These are phyloP conservation scores for Neodiprion pinetum DNA, from an alignment of 1,140 invertebrate genomes.

Conservation along the genomic window DNA sequence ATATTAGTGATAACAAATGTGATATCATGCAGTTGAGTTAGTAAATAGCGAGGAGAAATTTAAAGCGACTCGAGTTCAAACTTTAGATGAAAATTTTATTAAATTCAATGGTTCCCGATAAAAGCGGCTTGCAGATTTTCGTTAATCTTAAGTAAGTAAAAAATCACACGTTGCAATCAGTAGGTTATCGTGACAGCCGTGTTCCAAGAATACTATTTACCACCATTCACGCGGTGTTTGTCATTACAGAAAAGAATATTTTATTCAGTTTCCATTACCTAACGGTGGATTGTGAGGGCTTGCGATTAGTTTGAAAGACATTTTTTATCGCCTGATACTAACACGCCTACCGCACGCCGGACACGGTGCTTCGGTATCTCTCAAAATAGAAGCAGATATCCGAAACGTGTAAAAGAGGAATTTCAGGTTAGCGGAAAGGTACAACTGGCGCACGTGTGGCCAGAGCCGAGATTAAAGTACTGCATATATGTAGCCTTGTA, in stretches of 20 bases:
- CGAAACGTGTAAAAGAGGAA: too few species aligned
- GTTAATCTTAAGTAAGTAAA: not conserved
- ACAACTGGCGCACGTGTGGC: too few species aligned
- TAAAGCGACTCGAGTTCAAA: not conserved
- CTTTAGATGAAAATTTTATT: constrained; percentile 3
- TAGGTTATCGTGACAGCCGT: not conserved
- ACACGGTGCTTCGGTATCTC: too few species aligned
- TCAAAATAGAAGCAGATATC: too few species aligned
- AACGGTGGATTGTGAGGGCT: constrained; percentile 42
- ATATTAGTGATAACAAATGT: too few species aligned
- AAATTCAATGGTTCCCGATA: constrained; percentile 18
- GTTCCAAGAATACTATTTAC: not conserved
- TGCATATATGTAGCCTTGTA: too few species aligned
- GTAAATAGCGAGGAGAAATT: too few species aligned
- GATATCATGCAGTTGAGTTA: too few species aligned
- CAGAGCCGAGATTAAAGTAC: too few species aligned
- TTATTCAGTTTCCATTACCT: constrained; percentile 34
- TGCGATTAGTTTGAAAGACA: constrained; percentile 43
- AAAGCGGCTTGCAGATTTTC: constrained; percentile 19
- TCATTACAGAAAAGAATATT: not conserved
- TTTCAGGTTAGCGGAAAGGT: too few species aligned
- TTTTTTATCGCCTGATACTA: constrained; percentile 26
- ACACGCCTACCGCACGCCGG: too few species aligned
- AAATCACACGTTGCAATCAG: not conserved
- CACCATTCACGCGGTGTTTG: not conserved